Percentiles rank a stretch among this genome's conserved stretches.
phyloP scores from a whole-genome alignment of 2,113 vertebrate species.

The Myanophis thanlyinensis region DNA sequence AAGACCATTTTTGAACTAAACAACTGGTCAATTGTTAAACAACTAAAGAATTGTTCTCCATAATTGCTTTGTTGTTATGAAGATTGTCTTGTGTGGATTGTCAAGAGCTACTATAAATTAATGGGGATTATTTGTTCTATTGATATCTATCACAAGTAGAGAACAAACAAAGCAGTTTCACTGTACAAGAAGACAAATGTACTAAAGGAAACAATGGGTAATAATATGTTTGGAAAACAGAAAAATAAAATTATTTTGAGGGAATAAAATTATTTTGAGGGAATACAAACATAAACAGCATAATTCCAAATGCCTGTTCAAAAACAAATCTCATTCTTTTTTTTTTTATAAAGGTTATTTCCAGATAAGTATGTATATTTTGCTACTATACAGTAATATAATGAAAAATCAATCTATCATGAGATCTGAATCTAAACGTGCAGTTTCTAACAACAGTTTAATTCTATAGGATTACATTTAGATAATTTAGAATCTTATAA shows the following conservation, averaged over 20 bases:
- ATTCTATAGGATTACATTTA: background rate
- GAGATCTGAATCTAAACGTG: background rate
- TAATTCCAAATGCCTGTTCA: background rate
- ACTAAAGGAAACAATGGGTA: background rate
- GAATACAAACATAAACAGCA: background rate
- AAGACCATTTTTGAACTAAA: conserved; percentile 1
- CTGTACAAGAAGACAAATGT: background rate
- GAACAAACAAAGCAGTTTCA: background rate
- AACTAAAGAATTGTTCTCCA: too few relatives aligned
- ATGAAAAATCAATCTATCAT: background rate
- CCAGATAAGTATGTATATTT: background rate
- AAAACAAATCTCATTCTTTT: background rate
- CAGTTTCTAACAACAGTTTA: background rate
- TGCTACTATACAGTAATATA: background rate
- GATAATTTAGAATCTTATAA: background rate
- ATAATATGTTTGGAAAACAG: background rate
- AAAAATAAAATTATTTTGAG: background rate
- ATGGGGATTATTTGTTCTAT: background rate
- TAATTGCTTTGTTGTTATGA: conserved; percentile 13
- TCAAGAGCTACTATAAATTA: background rate
- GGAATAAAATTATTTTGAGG: background rate
- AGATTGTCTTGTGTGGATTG: conserved; percentile 23
- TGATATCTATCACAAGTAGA: background rate
- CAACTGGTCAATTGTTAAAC: conserved; percentile 37
- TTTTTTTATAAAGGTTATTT: background rate